Conservation (phyloP, 2,888 invertebrate genomes). For the Eudasyphora cyanicolor region DNA sequence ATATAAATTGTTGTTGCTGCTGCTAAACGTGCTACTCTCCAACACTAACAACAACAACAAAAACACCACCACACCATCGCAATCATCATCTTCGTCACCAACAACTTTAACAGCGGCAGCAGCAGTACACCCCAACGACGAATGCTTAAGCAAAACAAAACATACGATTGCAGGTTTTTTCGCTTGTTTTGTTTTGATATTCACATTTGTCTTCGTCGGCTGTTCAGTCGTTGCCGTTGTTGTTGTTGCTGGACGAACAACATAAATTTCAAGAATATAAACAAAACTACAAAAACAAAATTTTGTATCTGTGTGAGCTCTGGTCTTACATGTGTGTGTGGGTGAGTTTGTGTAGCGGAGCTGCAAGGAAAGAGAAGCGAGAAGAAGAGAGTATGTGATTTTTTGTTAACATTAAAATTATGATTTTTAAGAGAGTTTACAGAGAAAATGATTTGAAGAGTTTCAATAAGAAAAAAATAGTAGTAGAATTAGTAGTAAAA, state of each 20-base stretch:
- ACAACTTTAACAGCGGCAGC: conserved; percentile 36
- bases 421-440: conserved; percentile 46
- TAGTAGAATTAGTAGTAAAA: conserved; percentile 21
- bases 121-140: conserved; percentile 71
- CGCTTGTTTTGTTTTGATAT: conserved; percentile 61
- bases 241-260: conserved; percentile 53
- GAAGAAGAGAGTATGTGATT: conserved; percentile 5
- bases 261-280: conserved; percentile 64
- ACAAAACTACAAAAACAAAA: conserved; percentile 59
- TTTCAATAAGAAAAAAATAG: conserved; percentile 6
- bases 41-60: conserved; percentile 34
- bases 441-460: background rate
- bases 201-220: conserved; percentile 43
- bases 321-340: background rate
- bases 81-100: conserved; percentile 21
- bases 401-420: conserved; percentile 1
- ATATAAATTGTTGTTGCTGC: conserved; percentile 11
- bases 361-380: conserved; percentile 48
- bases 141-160: conserved; percentile 77
- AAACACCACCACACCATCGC: conserved; percentile 64
- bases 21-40: conserved; percentile 17
- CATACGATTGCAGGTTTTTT: conserved; percentile 69
- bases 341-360: conserved; percentile 59
- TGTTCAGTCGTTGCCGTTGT: conserved; percentile 45
- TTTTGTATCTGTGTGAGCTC: conserved; percentile 22